A percentile compares a stretch with the other conserved stretches of the same genome.
phyloP scores from a whole-genome alignment of 2,113 vertebrate genomes.

The Columba livia region DNA sequence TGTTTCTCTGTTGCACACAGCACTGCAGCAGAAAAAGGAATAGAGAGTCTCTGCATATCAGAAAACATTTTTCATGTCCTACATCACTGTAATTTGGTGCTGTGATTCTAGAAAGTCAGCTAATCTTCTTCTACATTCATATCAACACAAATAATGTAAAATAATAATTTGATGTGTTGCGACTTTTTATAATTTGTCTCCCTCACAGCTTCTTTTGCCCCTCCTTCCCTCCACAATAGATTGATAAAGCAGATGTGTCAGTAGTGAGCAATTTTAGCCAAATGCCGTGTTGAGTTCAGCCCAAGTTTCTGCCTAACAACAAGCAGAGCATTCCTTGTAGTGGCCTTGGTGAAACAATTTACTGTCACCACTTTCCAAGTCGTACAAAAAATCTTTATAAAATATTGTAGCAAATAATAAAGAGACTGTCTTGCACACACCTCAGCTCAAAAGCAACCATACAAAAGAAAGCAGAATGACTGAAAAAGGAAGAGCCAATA shows the following conservation, averaged over 20 bases:
- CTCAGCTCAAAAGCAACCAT: neutral
- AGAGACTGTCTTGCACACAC: neutral
- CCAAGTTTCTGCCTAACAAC: neutral
- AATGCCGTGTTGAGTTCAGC: neutral
- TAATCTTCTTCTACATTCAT: conserved; percentile 31
- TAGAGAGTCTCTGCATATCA: neutral
- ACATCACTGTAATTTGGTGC: conserved; percentile 18
- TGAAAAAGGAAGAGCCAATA: neutral
- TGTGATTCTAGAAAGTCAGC: conserved; percentile 28
- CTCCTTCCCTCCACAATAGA: neutral
- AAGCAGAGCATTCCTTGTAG: neutral
- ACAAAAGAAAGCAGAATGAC: neutral
- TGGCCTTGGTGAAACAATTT: conserved; percentile 2
- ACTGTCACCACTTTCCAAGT: conserved; percentile 22
- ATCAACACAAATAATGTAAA: conserved; percentile 48
- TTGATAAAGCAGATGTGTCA: conserved; percentile 48
- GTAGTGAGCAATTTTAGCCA: neutral
- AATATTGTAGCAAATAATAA: neutral
- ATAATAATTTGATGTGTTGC: neutral
- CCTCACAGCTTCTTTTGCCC: neutral
- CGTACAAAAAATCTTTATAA: neutral
- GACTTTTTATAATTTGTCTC: neutral
- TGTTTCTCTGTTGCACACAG: neutral
- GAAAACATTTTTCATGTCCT: conserved; percentile 33
- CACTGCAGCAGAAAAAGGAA: neutral